These are phyloP conservation scores for Urocyon cinereoargenteus DNA, from an alignment of 2,797 vertebrate genomes.

Conservation along the genomic window DNA sequence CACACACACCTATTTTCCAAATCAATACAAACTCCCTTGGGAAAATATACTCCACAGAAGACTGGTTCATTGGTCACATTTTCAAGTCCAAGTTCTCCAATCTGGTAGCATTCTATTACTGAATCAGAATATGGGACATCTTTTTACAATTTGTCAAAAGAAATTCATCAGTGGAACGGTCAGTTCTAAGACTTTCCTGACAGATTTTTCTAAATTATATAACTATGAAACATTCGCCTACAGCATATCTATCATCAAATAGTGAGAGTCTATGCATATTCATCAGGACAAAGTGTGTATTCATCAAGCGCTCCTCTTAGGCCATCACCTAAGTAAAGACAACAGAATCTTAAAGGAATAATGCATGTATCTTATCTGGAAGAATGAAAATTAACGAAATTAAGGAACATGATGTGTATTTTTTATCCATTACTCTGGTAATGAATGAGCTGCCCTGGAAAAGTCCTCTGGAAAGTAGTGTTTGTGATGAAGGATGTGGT, in stretches of 20 bases:
- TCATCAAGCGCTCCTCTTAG: background rate
- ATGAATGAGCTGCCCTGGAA: background rate
- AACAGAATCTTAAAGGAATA: constrained; percentile 27
- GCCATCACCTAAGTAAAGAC: background rate
- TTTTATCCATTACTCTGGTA: background rate
- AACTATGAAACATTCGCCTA: background rate
- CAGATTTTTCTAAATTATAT: background rate
- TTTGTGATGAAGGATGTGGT: background rate
- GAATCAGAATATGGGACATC: background rate
- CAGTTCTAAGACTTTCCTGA: background rate
- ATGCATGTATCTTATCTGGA: background rate
- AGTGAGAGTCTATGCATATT: background rate
- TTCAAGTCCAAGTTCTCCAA: background rate
- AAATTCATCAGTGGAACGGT: background rate
- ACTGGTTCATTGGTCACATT: background rate
- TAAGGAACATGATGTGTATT: background rate
- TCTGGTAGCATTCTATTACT: background rate
- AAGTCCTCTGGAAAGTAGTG: background rate
- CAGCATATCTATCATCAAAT: background rate
- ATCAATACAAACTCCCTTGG: background rate
- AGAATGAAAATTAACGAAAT: constrained; percentile 38
- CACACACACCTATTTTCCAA: background rate
- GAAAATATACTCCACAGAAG: background rate
- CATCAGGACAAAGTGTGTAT: background rate
- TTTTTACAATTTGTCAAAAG: background rate